phyloP scores from a whole-genome alignment of 2,888 invertebrate genomes.

The Bhutanitis thaidina region DNA sequence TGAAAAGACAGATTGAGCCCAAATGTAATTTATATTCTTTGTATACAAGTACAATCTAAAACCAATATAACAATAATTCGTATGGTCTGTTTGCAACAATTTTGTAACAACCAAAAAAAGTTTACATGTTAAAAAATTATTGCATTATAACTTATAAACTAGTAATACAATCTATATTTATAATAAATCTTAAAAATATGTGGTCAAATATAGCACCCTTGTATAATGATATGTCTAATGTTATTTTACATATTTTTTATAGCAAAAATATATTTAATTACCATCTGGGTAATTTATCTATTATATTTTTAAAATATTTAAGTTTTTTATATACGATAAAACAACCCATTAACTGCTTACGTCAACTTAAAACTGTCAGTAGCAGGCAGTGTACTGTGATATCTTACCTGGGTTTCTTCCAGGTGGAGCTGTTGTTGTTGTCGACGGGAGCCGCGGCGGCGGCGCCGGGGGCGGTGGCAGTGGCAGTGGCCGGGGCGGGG shows the following conservation, averaged over 20 bases:
- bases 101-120: not conserved
- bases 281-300: slow-evolving; percentile 18
- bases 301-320: not conserved
- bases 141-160: not conserved
- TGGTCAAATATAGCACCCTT: slow-evolving; percentile 12
- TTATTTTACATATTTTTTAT: no score
- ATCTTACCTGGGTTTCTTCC: slow-evolving; percentile 71
- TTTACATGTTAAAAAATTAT: not conserved
- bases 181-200: not conserved
- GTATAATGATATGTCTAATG: not conserved
- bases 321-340: not conserved
- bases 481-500: slow-evolving; percentile 8
- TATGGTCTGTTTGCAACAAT: not conserved
- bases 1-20: not conserved
- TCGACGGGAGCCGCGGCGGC: slow-evolving; percentile 32
- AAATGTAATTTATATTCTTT: not conserved
- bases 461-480: slow-evolving; percentile 19
- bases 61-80: not conserved
- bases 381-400: not conserved
- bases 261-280: slow-evolving; percentile 6
- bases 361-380: no score
- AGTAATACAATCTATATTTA: no score
- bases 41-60: not conserved
- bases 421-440: slow-evolving; percentile 62
- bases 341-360: no score